Conservation (phyloP, 2,113 vertebrate genomes). For the Rana temporaria region DNA sequence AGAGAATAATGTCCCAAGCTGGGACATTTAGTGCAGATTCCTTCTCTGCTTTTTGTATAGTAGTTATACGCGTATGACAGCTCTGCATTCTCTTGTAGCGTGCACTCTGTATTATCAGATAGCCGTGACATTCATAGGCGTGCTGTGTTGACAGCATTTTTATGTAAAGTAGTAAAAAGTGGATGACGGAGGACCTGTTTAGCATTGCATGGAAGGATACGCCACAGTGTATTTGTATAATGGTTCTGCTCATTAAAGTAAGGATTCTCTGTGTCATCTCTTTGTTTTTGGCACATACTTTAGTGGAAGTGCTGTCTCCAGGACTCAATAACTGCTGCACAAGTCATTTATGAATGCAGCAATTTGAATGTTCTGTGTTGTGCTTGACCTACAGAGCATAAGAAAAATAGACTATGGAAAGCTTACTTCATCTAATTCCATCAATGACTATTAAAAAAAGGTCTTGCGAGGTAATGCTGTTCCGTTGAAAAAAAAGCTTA, state of each 20-base stretch:
- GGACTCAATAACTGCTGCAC: not conserved
- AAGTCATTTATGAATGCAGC: not conserved
- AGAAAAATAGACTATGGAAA: no score
- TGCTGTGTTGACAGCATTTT: constrained; percentile 47
- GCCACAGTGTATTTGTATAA: constrained; percentile 16
- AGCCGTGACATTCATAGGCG: constrained; percentile 62
- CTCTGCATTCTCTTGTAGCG: constrained; percentile 62
- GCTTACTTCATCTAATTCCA: no score
- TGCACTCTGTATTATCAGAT: constrained; percentile 54
- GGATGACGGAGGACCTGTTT: constrained; percentile 20
- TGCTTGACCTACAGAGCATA: no score
- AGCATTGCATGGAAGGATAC: not conserved
- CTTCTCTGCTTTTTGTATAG: constrained; percentile 68
- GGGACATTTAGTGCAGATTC: constrained; percentile 62
- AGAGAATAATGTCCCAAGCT: constrained; percentile 60
- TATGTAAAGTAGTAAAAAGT: constrained; percentile 51
- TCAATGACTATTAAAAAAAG: no score
- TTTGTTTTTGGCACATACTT: not conserved
- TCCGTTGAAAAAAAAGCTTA: no score
- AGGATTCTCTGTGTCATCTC: not conserved
- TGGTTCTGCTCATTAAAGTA: constrained; percentile 39
- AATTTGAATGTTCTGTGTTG: no score
- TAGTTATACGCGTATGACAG: constrained; percentile 61
- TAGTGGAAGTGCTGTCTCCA: constrained; percentile 6
- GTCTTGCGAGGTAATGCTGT: no score